Evolutionary conservation across 2,888 invertebrate species (phyloP).

Genomic region (Brenthis ino): DNA sequence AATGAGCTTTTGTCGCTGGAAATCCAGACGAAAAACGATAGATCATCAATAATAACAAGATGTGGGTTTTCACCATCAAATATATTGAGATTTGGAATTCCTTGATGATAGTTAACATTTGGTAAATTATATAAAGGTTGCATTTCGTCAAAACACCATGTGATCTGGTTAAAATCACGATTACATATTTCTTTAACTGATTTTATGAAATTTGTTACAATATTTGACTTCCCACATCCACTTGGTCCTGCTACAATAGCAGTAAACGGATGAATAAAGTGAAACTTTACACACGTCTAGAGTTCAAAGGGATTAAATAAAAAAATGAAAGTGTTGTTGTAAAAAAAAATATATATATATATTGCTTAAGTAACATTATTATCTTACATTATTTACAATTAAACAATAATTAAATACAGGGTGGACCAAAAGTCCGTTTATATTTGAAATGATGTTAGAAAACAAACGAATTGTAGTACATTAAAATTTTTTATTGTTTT

Average conservation of each 20-base stretch:
- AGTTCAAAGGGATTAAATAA: background rate
- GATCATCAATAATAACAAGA: slow-evolving; percentile 46
- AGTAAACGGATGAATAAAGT: slow-evolving; percentile 38
- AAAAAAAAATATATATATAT: background rate
- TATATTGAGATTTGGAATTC: slow-evolving; percentile 45
- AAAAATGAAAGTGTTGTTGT: too few relatives aligned
- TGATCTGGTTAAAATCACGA: slow-evolving; percentile 26
- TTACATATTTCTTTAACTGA: slow-evolving; percentile 28
- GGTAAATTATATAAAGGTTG: slow-evolving; percentile 40
- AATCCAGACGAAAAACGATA: slow-evolving; percentile 7
- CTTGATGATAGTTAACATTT: slow-evolving; percentile 43
- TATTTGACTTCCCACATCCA: slow-evolving; percentile 41
- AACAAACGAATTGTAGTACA: too few relatives aligned
- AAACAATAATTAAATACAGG: too few relatives aligned
- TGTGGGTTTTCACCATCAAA: slow-evolving; percentile 42
- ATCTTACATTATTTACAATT: background rate
- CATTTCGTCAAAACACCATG: slow-evolving; percentile 40
- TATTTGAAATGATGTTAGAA: too few relatives aligned
- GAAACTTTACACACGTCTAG: background rate
- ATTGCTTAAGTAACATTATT: background rate
- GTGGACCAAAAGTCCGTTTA: too few relatives aligned
- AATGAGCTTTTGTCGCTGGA: too few relatives aligned
- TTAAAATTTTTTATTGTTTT: too few relatives aligned
- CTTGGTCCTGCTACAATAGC: slow-evolving; percentile 32
- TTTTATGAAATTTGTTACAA: slow-evolving; percentile 35